Evolutionary conservation across 2,797 vertebrate genomes (phyloP).

Genomic region (Mareca penelope): DNA sequence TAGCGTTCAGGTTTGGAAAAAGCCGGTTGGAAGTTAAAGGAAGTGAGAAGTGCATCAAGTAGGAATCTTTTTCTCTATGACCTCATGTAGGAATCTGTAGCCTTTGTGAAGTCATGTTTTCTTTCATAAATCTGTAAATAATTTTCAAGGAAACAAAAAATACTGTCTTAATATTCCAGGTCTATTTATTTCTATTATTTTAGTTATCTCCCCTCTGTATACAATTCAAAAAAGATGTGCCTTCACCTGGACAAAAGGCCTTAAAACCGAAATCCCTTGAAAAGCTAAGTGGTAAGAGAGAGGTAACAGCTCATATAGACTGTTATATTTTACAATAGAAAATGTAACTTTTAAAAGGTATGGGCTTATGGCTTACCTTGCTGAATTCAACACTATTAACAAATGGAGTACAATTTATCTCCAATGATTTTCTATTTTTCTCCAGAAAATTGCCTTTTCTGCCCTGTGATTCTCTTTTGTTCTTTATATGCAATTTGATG

Average conservation of each 20-base stretch:
- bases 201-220: background rate
- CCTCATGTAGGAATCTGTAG: background rate
- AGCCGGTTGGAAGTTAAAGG: background rate
- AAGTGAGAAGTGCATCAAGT: constrained; percentile 3
- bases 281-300: background rate
- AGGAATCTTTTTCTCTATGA: background rate
- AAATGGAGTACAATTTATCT: background rate
- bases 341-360: background rate
- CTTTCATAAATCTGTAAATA: background rate
- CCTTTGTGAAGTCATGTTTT: background rate
- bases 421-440: background rate
- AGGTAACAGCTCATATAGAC: background rate
- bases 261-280: background rate
- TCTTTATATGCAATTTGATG: background rate
- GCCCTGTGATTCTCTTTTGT: background rate
- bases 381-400: background rate
- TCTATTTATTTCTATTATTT: background rate
- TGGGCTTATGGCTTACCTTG: background rate
- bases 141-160: background rate
- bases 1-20: background rate
- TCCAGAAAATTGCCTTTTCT: background rate
- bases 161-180: background rate
- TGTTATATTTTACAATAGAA: background rate
- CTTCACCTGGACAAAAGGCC: background rate
- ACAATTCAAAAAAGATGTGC: background rate